A percentile compares a stretch with the other conserved stretches of the same genome.
Evolutionary conservation across 2,888 invertebrate species (phyloP).

Genomic region (Epinotia ramella): DNA sequence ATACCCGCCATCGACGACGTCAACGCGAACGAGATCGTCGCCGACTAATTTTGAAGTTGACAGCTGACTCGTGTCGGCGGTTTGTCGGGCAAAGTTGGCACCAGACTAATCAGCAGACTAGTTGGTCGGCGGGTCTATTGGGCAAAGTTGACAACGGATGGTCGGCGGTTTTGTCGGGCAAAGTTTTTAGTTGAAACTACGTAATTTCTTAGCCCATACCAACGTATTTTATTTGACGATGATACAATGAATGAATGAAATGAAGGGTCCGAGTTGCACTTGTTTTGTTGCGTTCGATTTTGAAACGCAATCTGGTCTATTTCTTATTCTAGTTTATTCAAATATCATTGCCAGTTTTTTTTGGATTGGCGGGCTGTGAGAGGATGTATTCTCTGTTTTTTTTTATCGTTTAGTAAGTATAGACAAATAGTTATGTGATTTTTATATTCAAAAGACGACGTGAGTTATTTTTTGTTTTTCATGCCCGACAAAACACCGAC

Average conservation of each 20-base stretch:
- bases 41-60: slow-evolving; percentile 1
- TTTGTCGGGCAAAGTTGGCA: not conserved
- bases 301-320: too few species aligned
- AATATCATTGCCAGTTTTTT: too few species aligned
- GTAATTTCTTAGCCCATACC: not conserved
- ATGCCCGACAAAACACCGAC: slow-evolving; percentile 18
- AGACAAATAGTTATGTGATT: too few species aligned
- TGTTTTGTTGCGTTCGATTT: too few species aligned
- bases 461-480: not conserved
- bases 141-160: not conserved
- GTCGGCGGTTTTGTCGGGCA: not conserved
- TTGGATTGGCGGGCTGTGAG: too few species aligned
- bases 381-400: too few species aligned
- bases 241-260: too few species aligned
- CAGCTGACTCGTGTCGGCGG: not conserved
- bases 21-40: slow-evolving; percentile 67
- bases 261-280: too few species aligned
- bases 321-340: too few species aligned
- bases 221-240: too few species aligned
- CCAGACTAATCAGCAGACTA: not conserved
- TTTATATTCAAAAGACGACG: too few species aligned
- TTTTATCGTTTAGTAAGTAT: too few species aligned
- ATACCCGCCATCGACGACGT: slow-evolving; percentile 78
- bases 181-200: not conserved
- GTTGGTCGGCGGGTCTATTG: not conserved